Evolutionary conservation across 2,113 vertebrate genomes (phyloP).

Genomic region (Symphodus melops): DNA sequence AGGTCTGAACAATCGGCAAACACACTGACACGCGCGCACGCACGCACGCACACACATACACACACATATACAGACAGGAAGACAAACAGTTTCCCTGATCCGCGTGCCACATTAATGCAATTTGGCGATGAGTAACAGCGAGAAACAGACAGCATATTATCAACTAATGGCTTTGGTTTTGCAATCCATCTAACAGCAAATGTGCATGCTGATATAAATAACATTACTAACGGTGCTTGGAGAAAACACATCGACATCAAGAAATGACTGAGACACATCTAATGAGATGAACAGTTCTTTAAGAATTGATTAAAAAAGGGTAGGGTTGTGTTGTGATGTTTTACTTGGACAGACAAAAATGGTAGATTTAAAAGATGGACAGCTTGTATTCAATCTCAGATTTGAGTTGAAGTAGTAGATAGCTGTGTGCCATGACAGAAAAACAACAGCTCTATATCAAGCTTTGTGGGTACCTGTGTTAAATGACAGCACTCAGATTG

Average conservation of each 20-base stretch:
- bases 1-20: conserved; percentile 40
- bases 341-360: not conserved
- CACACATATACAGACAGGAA: conserved; percentile 53
- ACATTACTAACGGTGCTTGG: conserved; percentile 49
- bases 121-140: conserved; percentile 79
- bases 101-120: conserved; percentile 75
- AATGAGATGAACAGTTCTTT: conserved; percentile 11
- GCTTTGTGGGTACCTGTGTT: conserved; percentile 68
- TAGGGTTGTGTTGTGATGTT: conserved; percentile 8
- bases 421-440: conserved; percentile 34
- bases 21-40: conserved; percentile 11
- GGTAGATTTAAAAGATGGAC: not conserved
- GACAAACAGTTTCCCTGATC: conserved; percentile 70
- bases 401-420: conserved; percentile 12
- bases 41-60: conserved; percentile 7
- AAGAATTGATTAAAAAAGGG: conserved; percentile 7
- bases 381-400: not conserved
- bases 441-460: conserved; percentile 32
- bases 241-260: conserved; percentile 22
- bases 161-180: conserved; percentile 77
- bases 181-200: conserved; percentile 77
- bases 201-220: conserved; percentile 79
- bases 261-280: conserved; percentile 12
- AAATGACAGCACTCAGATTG: conserved; percentile 86
- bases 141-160: conserved; percentile 80